Evolutionary conservation across 2,113 vertebrate genomes (phyloP), one percentile per base, ranked within the genome.

Genomic region (Carlito syrichta): DNA sequence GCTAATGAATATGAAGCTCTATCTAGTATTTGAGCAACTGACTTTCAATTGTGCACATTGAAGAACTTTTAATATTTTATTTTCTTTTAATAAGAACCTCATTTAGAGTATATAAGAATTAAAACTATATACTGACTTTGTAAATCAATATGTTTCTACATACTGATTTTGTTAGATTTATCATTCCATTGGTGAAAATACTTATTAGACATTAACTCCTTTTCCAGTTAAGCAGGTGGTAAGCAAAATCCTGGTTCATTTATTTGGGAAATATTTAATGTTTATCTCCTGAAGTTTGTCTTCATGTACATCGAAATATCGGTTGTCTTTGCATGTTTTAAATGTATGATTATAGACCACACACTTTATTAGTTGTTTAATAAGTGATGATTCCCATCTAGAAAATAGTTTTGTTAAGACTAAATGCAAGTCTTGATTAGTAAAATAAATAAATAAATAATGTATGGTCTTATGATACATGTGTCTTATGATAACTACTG

Each of bases 341-440:
- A 94, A 89, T 76, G 71, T 94, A 48, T 27, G 25, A 74, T 88
- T 17, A 0, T 84, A 17, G 81, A 76, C 86, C 0, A 1, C 54
- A 62, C 68, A 86, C 96, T 90, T 82, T 92, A 79, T 96, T 94
- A n/a, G n/a, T n/a, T n/a, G 86, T 92, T 63, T 96, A 98, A 94
- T 95, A 95, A 93, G 58, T 81, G 58, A 48, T 93, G 94, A 94
- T 96, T 32, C 60, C 91, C 27, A 95, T 50, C 52, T 95, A 96
- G 38, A 45, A 87, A 96, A 95, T 9, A 86, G 76, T 63, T 98
- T 97, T 98, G 98, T 91, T 94, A 96, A 97, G 98, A n/a, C 97
- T 97, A 90, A 95, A 83, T 73, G 69, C 11, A 95, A 98, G 58
- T 43, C 78, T 68, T 91, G 38, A 83, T 77, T 54, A 95, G 68